phyloP scores from a whole-genome alignment of 2,113 vertebrate genomes.

The Podarcis raffonei region DNA sequence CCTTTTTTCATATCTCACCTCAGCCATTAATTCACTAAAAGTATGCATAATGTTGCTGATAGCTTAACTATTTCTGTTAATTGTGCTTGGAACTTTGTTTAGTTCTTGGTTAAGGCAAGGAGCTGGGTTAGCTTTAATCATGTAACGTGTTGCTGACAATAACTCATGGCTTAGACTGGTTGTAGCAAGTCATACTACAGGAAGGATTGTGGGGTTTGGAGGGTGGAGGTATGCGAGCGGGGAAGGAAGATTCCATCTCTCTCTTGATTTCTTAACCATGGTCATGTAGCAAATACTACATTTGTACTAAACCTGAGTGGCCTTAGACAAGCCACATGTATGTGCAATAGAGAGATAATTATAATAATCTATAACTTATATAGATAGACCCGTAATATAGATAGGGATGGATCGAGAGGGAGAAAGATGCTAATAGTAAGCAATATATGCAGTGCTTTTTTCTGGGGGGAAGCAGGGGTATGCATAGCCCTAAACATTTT shows the following conservation, averaged over 20 bases:
- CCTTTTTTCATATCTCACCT: not conserved
- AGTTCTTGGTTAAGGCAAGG: not conserved
- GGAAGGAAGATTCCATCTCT: too few species aligned
- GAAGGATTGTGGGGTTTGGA: not conserved
- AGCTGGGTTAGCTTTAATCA: not conserved
- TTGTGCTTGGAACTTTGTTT: not conserved
- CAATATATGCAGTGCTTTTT: not conserved
- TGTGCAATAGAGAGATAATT: not conserved
- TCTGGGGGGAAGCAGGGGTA: too few species aligned
- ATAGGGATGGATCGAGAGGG: not conserved
- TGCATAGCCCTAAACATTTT: too few species aligned
- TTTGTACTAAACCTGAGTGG: not conserved
- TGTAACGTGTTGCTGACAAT: not conserved
- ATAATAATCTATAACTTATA: not conserved
- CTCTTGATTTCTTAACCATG: not conserved
- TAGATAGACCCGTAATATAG: not conserved
- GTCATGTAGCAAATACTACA: not conserved
- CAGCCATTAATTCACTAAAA: not conserved
- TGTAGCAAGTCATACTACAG: not conserved
- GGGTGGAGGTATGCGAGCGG: too few species aligned
- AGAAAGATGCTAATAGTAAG: not conserved
- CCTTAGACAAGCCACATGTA: not conserved
- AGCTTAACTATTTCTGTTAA: not conserved
- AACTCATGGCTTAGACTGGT: not conserved
- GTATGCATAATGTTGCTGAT: not conserved